Base-by-base conservation (phyloP, 1,140 invertebrate species). In the Agrilus planipennis region DNA sequence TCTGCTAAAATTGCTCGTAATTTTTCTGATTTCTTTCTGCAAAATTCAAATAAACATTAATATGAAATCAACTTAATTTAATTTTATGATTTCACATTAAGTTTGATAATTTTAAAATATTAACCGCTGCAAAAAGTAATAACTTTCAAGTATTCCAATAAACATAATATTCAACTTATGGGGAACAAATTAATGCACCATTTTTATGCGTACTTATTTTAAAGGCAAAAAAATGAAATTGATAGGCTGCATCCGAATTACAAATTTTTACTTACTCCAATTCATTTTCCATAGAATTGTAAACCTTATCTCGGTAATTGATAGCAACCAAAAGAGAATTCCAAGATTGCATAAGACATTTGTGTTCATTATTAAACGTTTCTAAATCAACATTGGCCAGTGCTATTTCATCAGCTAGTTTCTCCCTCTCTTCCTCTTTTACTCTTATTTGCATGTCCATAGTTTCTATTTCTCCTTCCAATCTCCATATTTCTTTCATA, bases 321-420 rank as follows among this genome's bases (percentile, higher is more conserved):
- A 85, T 81, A 39, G 75, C 74, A 4, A 73, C 61, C 15, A 86
- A 66, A 14, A 83, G 76, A 6, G 75, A 72, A 53, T 80, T 78
- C 81, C 82, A 86, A 7, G 78, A 67, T 50, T 72, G 71, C 25
- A 80, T 65, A 2, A 84, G 62, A 12, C 71, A 70, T 21, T 72
- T 71, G 44, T 81, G 72, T 45, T 85, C 81, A 22, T 72, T 65
- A 50, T 81, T 71, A 16, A 84, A 52, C 12, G 72, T 74, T 54
- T 81, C 77, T 16, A 86, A 60, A 55, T 85, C 80, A 4, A 74
- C 71, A 45, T 76, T 77, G 4, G 72, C 72, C 42, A 79, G 68
- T 2, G 71, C 68, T 25, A 71, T 50, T 2, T 61, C 54, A 45
- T 70, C 63, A 14, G 68, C 68, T 3, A 71, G 50, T 47, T 64